Conservation (phyloP, 2,888 invertebrate genomes). For the Catocala nupta region DNA sequence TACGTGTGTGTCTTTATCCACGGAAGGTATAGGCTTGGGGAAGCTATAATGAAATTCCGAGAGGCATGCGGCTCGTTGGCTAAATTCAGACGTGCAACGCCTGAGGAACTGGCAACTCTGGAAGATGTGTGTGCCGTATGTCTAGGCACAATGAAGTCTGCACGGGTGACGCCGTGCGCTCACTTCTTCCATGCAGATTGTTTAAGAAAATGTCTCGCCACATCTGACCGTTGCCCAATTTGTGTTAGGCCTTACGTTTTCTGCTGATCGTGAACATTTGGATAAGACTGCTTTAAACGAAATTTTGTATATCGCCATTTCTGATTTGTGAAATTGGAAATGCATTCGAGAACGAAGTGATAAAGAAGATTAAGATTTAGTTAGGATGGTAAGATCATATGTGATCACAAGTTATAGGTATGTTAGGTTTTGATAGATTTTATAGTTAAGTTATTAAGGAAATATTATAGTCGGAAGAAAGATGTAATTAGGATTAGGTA, state of each 20-base stretch:
- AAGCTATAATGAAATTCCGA: slow-evolving; percentile 84
- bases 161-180: slow-evolving; percentile 92
- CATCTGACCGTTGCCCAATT: slow-evolving; percentile 91
- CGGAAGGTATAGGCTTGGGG: slow-evolving; percentile 88
- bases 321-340: slow-evolving; percentile 38
- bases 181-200: slow-evolving; percentile 94
- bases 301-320: slow-evolving; percentile 40
- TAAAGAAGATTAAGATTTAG: slow-evolving; percentile 25
- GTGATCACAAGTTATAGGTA: slow-evolving; percentile 4
- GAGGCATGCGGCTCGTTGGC: slow-evolving; percentile 88
- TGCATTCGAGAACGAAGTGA: slow-evolving; percentile 42
- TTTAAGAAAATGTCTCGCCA: slow-evolving; percentile 90
- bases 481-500: slow-evolving; percentile 1
- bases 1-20: slow-evolving; percentile 90
- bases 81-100: slow-evolving; percentile 89
- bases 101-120: slow-evolving; percentile 89
- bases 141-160: slow-evolving; percentile 90
- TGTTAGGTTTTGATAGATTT: background rate
- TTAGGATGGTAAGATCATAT: slow-evolving; percentile 11
- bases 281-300: slow-evolving; percentile 70
- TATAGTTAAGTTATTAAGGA: slow-evolving; percentile 3
- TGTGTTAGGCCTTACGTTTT: slow-evolving; percentile 90
- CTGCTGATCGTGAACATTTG: slow-evolving; percentile 68
- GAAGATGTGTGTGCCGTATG: slow-evolving; percentile 94
- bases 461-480: too few relatives aligned